phyloP scores from a whole-genome alignment of 1,140 invertebrate genomes.

The Bombus sibiricus region DNA sequence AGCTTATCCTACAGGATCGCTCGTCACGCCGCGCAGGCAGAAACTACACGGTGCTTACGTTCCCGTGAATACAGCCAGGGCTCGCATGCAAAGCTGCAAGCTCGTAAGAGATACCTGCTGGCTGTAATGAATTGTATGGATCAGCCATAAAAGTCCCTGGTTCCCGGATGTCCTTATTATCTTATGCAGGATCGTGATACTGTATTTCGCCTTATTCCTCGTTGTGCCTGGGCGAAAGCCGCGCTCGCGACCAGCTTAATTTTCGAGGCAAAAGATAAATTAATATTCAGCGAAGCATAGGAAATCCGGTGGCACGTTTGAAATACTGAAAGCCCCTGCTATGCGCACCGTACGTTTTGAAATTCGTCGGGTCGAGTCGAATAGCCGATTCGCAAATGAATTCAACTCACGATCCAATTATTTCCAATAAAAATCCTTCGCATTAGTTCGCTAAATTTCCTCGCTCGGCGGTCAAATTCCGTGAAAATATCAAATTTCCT shows the following conservation, averaged over 20 bases:
- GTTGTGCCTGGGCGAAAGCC: no score
- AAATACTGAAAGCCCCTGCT: neutral
- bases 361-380: neutral
- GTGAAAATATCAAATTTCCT: neutral
- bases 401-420: slow-evolving; percentile 17
- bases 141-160: slow-evolving; percentile 39
- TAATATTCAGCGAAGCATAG: slow-evolving; percentile 41
- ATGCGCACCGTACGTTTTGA: neutral
- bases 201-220: slow-evolving; percentile 6
- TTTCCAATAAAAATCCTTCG: neutral
- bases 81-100: slow-evolving; percentile 15
- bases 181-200: slow-evolving; percentile 35
- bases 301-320: slow-evolving; percentile 26
- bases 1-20: slow-evolving; percentile 32
- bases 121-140: slow-evolving; percentile 51
- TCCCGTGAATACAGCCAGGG: neutral
- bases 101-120: slow-evolving; percentile 48
- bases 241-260: slow-evolving; percentile 10
- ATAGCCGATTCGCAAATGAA: neutral
- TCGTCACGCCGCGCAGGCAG: neutral
- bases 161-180: slow-evolving; percentile 44
- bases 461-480: neutral
- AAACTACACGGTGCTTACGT: slow-evolving; percentile 30
- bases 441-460: neutral
- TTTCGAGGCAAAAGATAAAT: slow-evolving; percentile 25